Base-by-base conservation (phyloP, 2,888 invertebrate genomes). In the Parochlus steinenii region DNA sequence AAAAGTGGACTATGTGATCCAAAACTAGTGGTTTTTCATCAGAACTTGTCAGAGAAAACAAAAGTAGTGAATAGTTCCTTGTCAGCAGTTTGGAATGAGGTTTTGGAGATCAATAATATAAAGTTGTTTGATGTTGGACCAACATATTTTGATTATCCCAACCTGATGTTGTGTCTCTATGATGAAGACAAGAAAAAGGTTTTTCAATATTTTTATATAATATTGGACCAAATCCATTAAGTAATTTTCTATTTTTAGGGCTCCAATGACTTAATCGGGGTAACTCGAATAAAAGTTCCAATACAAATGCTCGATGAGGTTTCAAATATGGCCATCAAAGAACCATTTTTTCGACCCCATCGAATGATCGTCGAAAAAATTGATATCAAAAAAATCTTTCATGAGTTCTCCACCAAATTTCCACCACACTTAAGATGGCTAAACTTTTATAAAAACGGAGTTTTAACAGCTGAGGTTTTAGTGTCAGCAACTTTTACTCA, bases 1-100 rank as follows among this genome's bases (percentile, higher is more conserved):
- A 53, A 52, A 14, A 57, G 57, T 5, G 67, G 64, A 1, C 50
- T 67, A 15, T 60, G 64, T 19, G 66, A 72, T 50, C 60, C 71
- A 0, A 47, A 50, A 31, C 25, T 56, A 1, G 42, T 48, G 3
- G 40, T 52, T 1, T 38, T 47, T 4, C 46, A 53, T 17, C 49
- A 44, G 0, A 42, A 47, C 1, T 43, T 48, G n/a, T 38, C 41
- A 3, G 20, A 33, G 6, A 12, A 7, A 5, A 39, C 41, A 10
- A 29, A 26, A 19, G 41, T 62, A 59, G 48, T 51, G 6, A 48
- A 47, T 33, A 53, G 60, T 42, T 63, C 63, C 3, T 52, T 72
- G 3, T 65, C 67, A 38, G 72, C 73, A 7, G 53, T 69, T 23
- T 74, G 74, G 73, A 64, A 74, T 46, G 58, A 68, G 46, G 66